Conservation (phyloP, 2,888 invertebrate species). For the Phymatocera aterrima region DNA sequence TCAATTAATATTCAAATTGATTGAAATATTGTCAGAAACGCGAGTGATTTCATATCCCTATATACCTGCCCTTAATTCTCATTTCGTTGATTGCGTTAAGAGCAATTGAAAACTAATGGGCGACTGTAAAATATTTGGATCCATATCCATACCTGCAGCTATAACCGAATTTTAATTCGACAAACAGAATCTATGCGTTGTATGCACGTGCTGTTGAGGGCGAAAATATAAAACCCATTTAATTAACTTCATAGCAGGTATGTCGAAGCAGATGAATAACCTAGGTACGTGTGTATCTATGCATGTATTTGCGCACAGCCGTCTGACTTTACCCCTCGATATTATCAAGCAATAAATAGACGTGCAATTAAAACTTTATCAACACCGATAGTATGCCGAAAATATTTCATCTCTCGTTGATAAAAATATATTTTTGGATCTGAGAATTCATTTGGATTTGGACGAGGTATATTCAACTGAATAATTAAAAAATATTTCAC, state of each 20-base stretch:
- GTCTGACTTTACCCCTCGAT: conserved; percentile 52
- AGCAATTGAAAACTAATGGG: conserved; percentile 42
- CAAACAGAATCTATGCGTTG: conserved; percentile 43
- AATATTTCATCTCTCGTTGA: conserved; percentile 15
- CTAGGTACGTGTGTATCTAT: too few relatives aligned
- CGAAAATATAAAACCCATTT: conserved; percentile 58
- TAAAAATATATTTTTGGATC: neutral
- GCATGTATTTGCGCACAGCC: too few relatives aligned
- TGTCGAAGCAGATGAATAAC: conserved; percentile 58
- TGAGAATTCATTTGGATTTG: neutral
- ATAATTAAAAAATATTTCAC: neutral
- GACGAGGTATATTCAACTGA: neutral
- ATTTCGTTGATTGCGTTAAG: conserved; percentile 38
- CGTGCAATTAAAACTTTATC: conserved; percentile 61
- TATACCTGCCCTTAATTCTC: neutral
- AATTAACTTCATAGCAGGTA: conserved; percentile 60
- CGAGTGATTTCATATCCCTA: neutral
- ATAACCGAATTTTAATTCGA: conserved; percentile 55
- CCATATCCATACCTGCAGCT: conserved; percentile 33
- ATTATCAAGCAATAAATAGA: conserved; percentile 59
- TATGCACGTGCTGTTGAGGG: conserved; percentile 33
- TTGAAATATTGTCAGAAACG: neutral
- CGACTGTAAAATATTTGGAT: conserved; percentile 11
- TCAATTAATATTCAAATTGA: too few relatives aligned
- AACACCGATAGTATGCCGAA: conserved; percentile 46